A percentile compares a stretch with the other conserved stretches of the same genome.
These are phyloP conservation scores for Phainopepla nitens DNA, from an alignment of 2,113 vertebrate genomes.

Conservation along the genomic window DNA sequence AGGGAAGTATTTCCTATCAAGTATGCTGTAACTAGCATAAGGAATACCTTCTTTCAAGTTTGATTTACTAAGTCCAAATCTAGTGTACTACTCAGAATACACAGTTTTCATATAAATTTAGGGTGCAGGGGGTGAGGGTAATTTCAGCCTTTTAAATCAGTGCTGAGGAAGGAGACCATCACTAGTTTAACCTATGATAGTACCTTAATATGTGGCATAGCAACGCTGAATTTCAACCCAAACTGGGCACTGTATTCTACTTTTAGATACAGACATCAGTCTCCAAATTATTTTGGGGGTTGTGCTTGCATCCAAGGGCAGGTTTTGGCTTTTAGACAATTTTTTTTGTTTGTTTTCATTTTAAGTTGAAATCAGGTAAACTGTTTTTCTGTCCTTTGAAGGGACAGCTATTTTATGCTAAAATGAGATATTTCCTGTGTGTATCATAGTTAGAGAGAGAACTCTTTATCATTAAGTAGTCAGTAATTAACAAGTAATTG, in stretches of 20 bases:
- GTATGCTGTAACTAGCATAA: not conserved
- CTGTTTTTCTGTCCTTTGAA: not conserved
- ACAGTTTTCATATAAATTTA: not conserved
- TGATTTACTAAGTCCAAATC: not conserved
- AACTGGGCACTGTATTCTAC: not conserved
- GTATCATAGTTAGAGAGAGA: not conserved
- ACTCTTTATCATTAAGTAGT: not conserved
- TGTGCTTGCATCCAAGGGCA: not conserved
- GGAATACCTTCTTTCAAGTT: not conserved
- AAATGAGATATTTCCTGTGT: not conserved
- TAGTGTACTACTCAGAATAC: not conserved
- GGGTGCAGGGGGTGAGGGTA: rapidly evolving
- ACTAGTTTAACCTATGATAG: not conserved
- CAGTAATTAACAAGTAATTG: not conserved
- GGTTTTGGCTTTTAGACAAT: not conserved
- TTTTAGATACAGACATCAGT: not conserved
- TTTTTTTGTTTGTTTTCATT: not conserved
- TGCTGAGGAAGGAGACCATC: not conserved
- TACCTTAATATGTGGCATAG: not conserved
- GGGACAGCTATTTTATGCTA: not conserved
- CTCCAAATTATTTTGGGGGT: not conserved
- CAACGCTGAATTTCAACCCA: not conserved
- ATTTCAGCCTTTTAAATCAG: not conserved
- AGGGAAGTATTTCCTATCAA: not conserved
- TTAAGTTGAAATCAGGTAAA: not conserved